Evolutionary conservation across 2,113 vertebrate species (phyloP).

Genomic region (Syngnathoides biaculeatus): DNA sequence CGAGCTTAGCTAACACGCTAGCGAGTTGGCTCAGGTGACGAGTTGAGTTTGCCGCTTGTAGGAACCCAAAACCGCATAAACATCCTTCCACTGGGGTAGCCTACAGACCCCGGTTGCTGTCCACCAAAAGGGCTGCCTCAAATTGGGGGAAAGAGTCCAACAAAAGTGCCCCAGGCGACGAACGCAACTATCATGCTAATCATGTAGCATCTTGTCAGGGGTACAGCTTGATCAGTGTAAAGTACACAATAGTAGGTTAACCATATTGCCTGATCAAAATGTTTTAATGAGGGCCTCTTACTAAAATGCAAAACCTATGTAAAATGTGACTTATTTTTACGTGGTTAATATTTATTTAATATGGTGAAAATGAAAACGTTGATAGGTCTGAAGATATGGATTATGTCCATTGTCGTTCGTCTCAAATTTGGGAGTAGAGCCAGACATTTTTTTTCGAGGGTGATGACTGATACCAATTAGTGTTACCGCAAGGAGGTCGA

Average conservation of each 20-base stretch:
- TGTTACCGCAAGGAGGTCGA: too few species aligned
- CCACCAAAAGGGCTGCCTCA: not conserved
- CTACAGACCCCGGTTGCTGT: not conserved
- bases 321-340: not conserved
- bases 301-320: not conserved
- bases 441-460: too few species aligned
- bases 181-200: conserved; percentile 54
- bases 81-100: conserved; percentile 4
- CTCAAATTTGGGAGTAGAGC: not conserved
- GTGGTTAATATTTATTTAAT: not conserved
- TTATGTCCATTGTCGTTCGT: not conserved
- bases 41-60: conserved; percentile 27
- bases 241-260: conserved; percentile 8
- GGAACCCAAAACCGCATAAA: conserved; percentile 7
- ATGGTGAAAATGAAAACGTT: not conserved
- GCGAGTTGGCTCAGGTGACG: conserved; percentile 27
- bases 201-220: conserved; percentile 41
- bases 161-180: conserved; percentile 12
- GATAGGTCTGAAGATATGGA: not conserved
- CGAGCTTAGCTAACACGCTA: conserved; percentile 31
- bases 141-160: not conserved
- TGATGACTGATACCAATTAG: too few species aligned
- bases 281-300: not conserved
- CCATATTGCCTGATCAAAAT: conserved; percentile 47
- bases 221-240: conserved; percentile 19